Base-by-base conservation (phyloP, 2,113 vertebrate genomes). In the Austrofundulus limnaeus region DNA sequence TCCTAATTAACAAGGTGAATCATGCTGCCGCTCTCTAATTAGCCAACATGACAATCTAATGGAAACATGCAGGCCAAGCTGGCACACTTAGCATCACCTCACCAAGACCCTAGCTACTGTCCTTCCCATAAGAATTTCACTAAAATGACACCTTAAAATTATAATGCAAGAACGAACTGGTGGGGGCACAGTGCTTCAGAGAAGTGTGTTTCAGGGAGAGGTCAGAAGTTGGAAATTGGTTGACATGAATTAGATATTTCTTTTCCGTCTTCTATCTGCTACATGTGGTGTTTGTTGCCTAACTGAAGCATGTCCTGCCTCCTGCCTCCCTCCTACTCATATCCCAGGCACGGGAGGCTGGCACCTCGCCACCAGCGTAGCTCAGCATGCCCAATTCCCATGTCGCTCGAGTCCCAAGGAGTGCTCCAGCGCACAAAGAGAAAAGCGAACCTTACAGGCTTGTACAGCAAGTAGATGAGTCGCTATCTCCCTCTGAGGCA, bases 1-100 rank as follows among this genome's bases (percentile, higher is more conserved):
- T 95, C 95, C 95, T 98, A 97, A 99, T 99, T 98, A 99, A 96
- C 95, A 97, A 98, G 97, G 96, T 99, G 97, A 96, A 97, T 95
- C 96, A 94, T 94, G 94, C 95, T 89, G 95, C 94, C 92, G 92
- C 92, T 94, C 94, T 94, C 96, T 98, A 98, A 99, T 99, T 98
- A 98, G 95, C 90, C 94, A 95, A 96, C 95, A 94, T 94, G 95
- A 95, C 95, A 95, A 96, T 94, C 93, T 94, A 94, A 96, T 93
- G 91, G 94, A 96, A 95, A 93, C 92, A 93, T 92, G 92, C 93
- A 88, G 93, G 87, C 92, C 84, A 90, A 91, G 92, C 84, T 93
- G 94, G 91, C 81, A 89, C 90, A 87, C 90, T 92, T 80, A 84
- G 85, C 76, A 84, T 92, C 87, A 90, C 89, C 79, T 84, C 80